Evolutionary conservation across 2,888 invertebrate genomes (phyloP).

Genomic region (Lycia hirtaria): DNA sequence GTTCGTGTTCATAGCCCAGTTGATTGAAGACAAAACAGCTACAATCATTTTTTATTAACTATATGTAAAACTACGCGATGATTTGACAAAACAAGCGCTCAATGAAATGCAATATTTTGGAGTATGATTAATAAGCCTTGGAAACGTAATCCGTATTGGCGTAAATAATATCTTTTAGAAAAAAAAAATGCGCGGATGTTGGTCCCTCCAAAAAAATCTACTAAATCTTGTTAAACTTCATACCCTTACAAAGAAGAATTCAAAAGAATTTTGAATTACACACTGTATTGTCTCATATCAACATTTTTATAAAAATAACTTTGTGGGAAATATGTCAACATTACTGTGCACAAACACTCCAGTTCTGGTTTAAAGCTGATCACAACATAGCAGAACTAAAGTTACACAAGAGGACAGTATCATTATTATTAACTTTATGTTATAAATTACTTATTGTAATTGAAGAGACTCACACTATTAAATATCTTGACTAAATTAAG

Average conservation of each 20-base stretch:
- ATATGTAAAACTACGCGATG: slow-evolving; percentile 50
- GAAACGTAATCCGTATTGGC: slow-evolving; percentile 56
- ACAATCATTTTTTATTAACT: slow-evolving; percentile 41
- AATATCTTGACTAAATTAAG: slow-evolving; percentile 85
- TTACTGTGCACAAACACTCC: slow-evolving; percentile 79
- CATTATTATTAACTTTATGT: slow-evolving; percentile 74
- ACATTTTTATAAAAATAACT: slow-evolving; percentile 83
- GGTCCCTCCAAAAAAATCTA: slow-evolving; percentile 80
- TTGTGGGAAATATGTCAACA: slow-evolving; percentile 74
- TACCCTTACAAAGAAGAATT: slow-evolving; percentile 61
- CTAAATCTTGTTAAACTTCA: slow-evolving; percentile 66
- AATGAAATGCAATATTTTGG: slow-evolving; percentile 71
- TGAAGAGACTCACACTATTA: slow-evolving; percentile 84
- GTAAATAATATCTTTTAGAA: slow-evolving; percentile 45
- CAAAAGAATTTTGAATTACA: slow-evolving; percentile 74
- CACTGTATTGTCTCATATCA: slow-evolving; percentile 82
- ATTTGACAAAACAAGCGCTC: slow-evolving; percentile 61
- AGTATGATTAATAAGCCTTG: slow-evolving; percentile 53
- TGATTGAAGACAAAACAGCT: slow-evolving; percentile 63
- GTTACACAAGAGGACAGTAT: slow-evolving; percentile 82
- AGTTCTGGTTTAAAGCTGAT: slow-evolving; percentile 82
- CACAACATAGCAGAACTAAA: slow-evolving; percentile 83
- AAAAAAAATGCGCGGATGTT: slow-evolving; percentile 68
- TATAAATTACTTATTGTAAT: slow-evolving; percentile 77
- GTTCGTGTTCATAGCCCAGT: slow-evolving; percentile 78